Evolutionary conservation across 2,888 invertebrate genomes (phyloP).

Genomic region (Eupithecia dodoneata): DNA sequence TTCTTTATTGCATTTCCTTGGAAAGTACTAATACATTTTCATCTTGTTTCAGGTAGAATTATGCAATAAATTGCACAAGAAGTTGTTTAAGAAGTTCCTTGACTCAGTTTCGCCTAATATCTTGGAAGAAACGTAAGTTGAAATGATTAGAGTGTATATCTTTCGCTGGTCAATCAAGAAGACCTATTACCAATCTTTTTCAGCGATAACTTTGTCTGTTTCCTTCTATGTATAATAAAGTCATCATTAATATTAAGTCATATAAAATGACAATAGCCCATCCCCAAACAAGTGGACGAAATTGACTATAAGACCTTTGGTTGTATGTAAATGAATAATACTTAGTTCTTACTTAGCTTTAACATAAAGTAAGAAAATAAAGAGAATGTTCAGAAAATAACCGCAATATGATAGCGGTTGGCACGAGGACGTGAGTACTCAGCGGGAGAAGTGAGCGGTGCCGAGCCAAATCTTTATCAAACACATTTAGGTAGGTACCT

Average conservation of each 20-base stretch:
- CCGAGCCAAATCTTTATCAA: slow-evolving; percentile 36
- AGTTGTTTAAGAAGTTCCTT: slow-evolving; percentile 77
- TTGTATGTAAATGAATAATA: not conserved
- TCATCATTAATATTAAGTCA: not conserved
- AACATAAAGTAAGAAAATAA: not conserved
- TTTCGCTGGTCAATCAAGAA: slow-evolving; percentile 44
- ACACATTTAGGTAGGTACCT: slow-evolving; percentile 22
- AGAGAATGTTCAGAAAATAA: slow-evolving; percentile 14
- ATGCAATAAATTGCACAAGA: slow-evolving; percentile 82
- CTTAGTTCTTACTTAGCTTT: not conserved
- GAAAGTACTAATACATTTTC: slow-evolving; percentile 79
- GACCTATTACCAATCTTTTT: not conserved
- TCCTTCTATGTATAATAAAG: not conserved
- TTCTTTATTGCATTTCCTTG: slow-evolving; percentile 15
- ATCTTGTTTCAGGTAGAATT: slow-evolving; percentile 84
- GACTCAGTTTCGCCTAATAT: slow-evolving; percentile 64
- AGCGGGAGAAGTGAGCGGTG: slow-evolving; percentile 22
- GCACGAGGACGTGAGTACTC: slow-evolving; percentile 21
- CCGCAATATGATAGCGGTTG: slow-evolving; percentile 26
- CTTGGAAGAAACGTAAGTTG: slow-evolving; percentile 77
- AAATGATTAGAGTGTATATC: slow-evolving; percentile 58
- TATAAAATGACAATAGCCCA: not conserved
- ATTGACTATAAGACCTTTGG: not conserved
- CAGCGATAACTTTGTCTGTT: not conserved
- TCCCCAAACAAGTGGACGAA: slow-evolving; percentile 10